Evolutionary conservation across 1,140 invertebrate species (phyloP).

Genomic region (Lepidotrigona ventralis): DNA sequence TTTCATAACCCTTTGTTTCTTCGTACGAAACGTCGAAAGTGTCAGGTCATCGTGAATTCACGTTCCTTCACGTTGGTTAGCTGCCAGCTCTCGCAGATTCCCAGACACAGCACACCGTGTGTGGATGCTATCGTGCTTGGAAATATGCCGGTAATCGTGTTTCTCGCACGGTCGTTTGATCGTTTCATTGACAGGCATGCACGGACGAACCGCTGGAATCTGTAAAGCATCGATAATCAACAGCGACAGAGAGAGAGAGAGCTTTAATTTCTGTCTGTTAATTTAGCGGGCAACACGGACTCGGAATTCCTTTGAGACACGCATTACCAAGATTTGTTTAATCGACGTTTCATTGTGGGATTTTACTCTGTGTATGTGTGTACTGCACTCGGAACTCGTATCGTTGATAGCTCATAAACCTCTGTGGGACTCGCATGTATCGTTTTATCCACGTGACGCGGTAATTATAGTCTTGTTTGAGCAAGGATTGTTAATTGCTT

Average conservation of each 20-base stretch:
- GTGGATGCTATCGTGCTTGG: not conserved
- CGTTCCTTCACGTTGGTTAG: constrained; percentile 4
- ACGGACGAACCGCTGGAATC: too few relatives aligned
- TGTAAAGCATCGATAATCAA: not conserved
- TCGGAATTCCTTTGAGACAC: not conserved
- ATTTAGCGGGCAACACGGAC: not conserved
- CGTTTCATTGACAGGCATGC: constrained; percentile 6
- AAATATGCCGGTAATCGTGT: not conserved
- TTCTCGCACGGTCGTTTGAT: constrained; percentile 4
- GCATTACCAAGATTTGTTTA: not conserved
- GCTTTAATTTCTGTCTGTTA: not conserved
- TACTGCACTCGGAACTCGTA: not conserved
- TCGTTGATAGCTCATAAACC: not conserved
- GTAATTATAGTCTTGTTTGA: not conserved
- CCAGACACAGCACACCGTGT: not conserved
- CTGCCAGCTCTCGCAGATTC: not conserved
- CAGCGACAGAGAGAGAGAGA: not conserved
- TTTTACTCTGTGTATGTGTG: too few relatives aligned
- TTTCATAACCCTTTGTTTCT: too few relatives aligned
- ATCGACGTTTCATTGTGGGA: not conserved
- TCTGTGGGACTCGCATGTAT: not conserved
- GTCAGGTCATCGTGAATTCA: not conserved
- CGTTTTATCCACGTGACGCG: not conserved
- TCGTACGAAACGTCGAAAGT: too few relatives aligned
- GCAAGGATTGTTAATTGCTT: not conserved